phyloP scores from a whole-genome alignment of 2,113 vertebrate genomes.

The Erythrolamprus reginae region DNA sequence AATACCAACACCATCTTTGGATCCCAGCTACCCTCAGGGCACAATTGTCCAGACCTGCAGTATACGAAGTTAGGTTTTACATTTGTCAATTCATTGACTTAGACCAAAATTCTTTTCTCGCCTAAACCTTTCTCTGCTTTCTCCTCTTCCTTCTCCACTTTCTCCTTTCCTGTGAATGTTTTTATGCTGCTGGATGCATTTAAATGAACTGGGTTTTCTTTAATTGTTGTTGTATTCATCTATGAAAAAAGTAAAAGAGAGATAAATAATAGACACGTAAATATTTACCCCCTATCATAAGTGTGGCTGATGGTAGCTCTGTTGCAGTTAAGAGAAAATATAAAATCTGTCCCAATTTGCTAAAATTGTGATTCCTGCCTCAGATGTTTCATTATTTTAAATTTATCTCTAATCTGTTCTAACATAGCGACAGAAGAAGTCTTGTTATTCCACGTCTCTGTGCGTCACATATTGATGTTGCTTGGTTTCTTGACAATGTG shows the following conservation, averaged over 20 bases:
- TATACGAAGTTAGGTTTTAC: not conserved
- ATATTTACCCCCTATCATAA: not conserved
- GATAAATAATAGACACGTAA: not conserved
- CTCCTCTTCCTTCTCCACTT: not conserved
- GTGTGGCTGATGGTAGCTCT: not conserved
- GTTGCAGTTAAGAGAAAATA: not conserved
- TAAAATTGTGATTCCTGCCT: not conserved
- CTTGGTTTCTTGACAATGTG: not conserved
- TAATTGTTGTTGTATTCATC: not conserved
- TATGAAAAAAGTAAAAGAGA: not conserved
- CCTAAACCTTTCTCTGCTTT: not conserved
- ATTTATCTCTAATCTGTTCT: not conserved
- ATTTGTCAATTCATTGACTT: not conserved
- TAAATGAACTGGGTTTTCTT: not conserved
- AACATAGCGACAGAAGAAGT: not conserved
- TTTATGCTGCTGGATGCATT: not conserved
- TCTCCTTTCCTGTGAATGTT: not conserved
- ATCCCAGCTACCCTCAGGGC: not conserved
- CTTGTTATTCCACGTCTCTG: not conserved
- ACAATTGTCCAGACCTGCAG: not conserved
- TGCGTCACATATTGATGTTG: not conserved
- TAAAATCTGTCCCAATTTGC: not conserved
- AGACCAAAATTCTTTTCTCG: not conserved
- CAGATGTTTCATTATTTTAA: not conserved
- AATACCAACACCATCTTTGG: not conserved